A percentile compares a stretch with the other conserved stretches of the same genome.
phyloP scores from a whole-genome alignment of 1,140 invertebrate species.

The Brachionus sp. region DNA sequence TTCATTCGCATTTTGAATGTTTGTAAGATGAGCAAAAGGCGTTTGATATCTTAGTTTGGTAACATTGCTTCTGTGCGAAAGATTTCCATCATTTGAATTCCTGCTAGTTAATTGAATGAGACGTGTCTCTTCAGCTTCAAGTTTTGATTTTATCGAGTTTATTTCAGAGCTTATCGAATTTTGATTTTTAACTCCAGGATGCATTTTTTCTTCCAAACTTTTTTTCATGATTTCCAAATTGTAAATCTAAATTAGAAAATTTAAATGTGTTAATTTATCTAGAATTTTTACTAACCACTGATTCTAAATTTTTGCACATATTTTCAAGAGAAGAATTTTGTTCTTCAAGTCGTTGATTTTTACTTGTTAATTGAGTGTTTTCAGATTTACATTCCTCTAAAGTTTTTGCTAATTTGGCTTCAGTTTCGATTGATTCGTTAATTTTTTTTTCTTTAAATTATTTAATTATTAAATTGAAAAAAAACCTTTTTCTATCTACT shows the following conservation, averaged over 20 bases:
- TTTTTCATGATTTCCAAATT: slow-evolving; percentile 31
- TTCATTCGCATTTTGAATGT: not conserved
- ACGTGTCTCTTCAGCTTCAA: slow-evolving; percentile 9
- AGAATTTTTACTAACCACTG: not conserved
- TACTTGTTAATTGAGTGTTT: not conserved
- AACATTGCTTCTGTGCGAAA: not conserved
- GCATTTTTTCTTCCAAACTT: slow-evolving; percentile 9
- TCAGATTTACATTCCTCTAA: not conserved
- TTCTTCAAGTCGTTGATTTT: slow-evolving; percentile 22
- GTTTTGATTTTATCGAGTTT: slow-evolving; percentile 15
- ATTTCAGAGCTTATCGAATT: not conserved
- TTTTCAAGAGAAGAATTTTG: slow-evolving; percentile 6
- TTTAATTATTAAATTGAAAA: not conserved
- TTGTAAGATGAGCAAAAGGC: not conserved
- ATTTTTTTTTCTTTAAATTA: not conserved
- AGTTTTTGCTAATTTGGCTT: not conserved
- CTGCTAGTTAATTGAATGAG: not conserved
- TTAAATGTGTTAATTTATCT: not conserved
- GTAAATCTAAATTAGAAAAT: not conserved
- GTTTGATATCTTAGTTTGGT: not conserved
- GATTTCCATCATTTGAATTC: not conserved
- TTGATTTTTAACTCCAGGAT: not conserved
- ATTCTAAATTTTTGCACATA: slow-evolving; percentile 24
- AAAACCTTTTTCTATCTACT: too few species aligned
- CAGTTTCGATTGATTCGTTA: not conserved